phyloP scores from a whole-genome alignment of 2,113 vertebrate genomes.

The Zosterops japonicus region DNA sequence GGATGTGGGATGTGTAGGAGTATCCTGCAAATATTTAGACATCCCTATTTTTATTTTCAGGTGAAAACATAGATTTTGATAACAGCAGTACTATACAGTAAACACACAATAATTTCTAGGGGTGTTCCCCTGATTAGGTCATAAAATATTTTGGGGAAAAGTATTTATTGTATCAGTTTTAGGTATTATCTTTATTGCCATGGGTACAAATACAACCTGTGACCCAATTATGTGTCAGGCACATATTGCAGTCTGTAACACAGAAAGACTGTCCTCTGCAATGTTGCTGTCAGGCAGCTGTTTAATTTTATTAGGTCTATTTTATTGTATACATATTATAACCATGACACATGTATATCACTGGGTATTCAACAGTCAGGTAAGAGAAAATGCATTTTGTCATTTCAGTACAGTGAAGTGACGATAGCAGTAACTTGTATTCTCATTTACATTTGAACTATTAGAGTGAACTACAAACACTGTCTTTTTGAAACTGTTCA shows the following conservation, averaged over 20 bases:
- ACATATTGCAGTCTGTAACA: not conserved
- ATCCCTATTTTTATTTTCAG: not conserved
- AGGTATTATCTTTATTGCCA: not conserved
- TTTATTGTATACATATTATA: slow-evolving; percentile 7
- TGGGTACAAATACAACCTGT: not conserved
- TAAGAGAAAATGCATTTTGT: slow-evolving; percentile 31
- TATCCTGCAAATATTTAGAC: not conserved
- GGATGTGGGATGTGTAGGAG: not conserved
- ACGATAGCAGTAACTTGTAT: not conserved
- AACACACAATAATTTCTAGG: not conserved
- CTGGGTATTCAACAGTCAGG: not conserved
- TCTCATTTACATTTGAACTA: slow-evolving; percentile 54
- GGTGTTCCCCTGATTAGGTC: not conserved
- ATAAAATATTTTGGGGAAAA: not conserved
- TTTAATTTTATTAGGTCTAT: slow-evolving; percentile 12
- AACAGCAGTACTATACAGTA: not conserved
- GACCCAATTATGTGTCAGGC: not conserved
- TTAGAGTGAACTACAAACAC: not conserved
- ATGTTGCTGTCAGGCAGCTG: not conserved
- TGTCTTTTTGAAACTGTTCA: not conserved
- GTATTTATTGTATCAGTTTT: not conserved
- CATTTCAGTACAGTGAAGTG: slow-evolving; percentile 15
- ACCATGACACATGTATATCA: not conserved
- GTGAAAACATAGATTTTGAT: not conserved
- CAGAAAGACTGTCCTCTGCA: not conserved